Conservation (phyloP, 2,113 vertebrate species). For the Fregetta grallaria region DNA sequence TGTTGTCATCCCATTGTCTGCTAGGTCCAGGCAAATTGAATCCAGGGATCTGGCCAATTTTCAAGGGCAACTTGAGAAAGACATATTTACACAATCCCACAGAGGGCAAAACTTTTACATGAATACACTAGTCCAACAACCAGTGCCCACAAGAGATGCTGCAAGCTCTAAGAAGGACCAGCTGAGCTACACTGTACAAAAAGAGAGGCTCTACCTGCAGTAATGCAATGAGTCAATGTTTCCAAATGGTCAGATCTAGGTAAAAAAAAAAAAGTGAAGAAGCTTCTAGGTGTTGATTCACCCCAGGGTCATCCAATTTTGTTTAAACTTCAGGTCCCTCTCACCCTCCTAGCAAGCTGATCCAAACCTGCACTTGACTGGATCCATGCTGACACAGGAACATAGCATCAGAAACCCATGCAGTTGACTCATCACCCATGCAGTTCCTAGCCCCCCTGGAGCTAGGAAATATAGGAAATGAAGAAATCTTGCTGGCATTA, state of each 20-base stretch:
- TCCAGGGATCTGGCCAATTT: background rate
- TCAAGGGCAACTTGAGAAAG: background rate
- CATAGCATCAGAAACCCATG: background rate
- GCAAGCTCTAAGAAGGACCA: background rate
- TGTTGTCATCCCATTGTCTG: constrained; percentile 25
- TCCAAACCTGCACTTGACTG: background rate
- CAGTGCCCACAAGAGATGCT: background rate
- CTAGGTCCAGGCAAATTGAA: background rate
- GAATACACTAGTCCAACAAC: background rate
- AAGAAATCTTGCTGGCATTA: background rate
- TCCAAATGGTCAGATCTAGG: background rate
- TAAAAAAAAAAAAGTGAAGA: background rate
- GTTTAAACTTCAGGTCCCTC: background rate
- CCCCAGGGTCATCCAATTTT: background rate
- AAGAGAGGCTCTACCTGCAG: background rate
- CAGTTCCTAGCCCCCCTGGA: background rate
- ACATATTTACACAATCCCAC: background rate
- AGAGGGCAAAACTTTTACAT: background rate
- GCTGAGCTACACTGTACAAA: background rate
- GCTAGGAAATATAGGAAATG: background rate
- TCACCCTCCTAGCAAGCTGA: background rate
- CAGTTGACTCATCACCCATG: background rate
- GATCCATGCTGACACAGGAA: background rate
- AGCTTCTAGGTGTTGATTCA: background rate
- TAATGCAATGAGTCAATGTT: background rate